Percentiles rank a stretch among this genome's conserved stretches.
phyloP scores from a whole-genome alignment of 2,797 vertebrate species.

The Tolypeutes matacus region DNA sequence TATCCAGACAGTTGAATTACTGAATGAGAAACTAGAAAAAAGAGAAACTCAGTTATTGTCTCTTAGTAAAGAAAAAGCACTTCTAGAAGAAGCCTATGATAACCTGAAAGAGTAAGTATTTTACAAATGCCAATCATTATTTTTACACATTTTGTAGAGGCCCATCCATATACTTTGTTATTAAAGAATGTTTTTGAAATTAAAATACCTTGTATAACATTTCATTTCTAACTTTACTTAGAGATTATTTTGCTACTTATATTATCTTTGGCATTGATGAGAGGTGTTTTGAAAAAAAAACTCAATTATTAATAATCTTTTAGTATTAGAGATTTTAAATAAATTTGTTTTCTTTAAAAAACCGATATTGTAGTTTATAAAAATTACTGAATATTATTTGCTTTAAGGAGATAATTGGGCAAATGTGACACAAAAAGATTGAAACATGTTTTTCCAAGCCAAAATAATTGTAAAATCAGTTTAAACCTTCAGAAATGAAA shows the following conservation, averaged over 20 bases:
- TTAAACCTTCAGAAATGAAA: slow-evolving; percentile 50
- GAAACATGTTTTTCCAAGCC: background rate
- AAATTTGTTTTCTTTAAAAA: slow-evolving; percentile 17
- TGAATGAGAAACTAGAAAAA: slow-evolving; percentile 95
- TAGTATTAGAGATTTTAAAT: slow-evolving; percentile 61
- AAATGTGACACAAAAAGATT: slow-evolving; percentile 7
- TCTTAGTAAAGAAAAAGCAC: slow-evolving; percentile 97
- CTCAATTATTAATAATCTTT: background rate
- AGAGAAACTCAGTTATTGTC: slow-evolving; percentile 95
- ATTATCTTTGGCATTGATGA: slow-evolving; percentile 59
- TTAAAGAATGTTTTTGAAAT: slow-evolving; percentile 49
- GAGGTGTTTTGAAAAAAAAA: slow-evolving; percentile 17
- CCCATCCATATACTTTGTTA: background rate
- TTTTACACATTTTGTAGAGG: background rate
- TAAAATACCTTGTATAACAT: slow-evolving; percentile 28
- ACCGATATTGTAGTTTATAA: background rate
- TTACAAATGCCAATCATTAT: background rate
- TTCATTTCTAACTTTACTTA: slow-evolving; percentile 34
- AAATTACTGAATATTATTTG: slow-evolving; percentile 3
- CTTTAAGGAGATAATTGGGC: slow-evolving; percentile 25
- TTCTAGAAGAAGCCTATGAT: slow-evolving; percentile 96
- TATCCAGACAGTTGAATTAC: slow-evolving; percentile 93
- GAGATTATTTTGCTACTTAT: slow-evolving; percentile 26
- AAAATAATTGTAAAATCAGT: background rate
- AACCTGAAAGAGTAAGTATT: slow-evolving; percentile 98